phyloP scores from a whole-genome alignment of 2,797 vertebrate species.

The Florisuga fusca region DNA sequence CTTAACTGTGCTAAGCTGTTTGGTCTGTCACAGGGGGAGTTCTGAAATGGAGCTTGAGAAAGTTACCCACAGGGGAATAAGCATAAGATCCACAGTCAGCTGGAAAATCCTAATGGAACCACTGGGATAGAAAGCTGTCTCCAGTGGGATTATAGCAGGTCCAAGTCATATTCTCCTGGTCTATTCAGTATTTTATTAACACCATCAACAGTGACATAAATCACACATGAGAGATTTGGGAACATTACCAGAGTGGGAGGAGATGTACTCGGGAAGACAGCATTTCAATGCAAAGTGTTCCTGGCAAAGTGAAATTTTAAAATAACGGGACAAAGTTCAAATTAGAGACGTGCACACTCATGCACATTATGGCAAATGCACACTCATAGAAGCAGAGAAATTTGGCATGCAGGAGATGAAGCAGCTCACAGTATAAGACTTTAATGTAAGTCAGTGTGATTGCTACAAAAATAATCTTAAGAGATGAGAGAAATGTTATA shows the following conservation, averaged over 20 bases:
- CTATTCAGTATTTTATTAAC: not conserved
- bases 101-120: not conserved
- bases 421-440: fast-evolving
- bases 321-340: not conserved
- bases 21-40: not conserved
- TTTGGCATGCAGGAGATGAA: not conserved
- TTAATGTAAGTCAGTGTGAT: not conserved
- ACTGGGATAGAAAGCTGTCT: not conserved
- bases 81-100: not conserved
- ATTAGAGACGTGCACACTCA: fast-evolving
- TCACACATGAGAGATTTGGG: not conserved
- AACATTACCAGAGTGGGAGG: not conserved
- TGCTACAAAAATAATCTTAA: not conserved
- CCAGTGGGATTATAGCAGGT: not conserved
- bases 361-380: not conserved
- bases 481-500: not conserved
- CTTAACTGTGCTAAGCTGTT: not conserved
- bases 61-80: not conserved
- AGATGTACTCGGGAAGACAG: not conserved
- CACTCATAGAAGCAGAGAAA: not conserved
- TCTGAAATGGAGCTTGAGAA: not conserved
- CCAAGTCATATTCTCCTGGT: not conserved
- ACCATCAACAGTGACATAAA: not conserved
- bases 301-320: not conserved
- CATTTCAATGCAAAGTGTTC: not conserved